Evolutionary conservation across 2,888 invertebrate species (phyloP).

Genomic region (Drosophila rellima): DNA sequence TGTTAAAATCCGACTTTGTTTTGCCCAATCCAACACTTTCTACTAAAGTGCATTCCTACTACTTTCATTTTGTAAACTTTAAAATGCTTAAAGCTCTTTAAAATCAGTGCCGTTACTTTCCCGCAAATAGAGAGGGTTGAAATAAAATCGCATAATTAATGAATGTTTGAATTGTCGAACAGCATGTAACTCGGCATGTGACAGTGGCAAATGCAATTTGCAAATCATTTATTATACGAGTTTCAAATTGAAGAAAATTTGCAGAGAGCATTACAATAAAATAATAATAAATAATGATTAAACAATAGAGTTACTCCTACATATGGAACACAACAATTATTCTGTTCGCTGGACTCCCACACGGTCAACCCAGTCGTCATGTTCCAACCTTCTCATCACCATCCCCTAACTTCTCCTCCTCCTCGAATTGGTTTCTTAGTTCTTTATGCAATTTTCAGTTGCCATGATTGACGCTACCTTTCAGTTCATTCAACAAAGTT

Average conservation of each 20-base stretch:
- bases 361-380: constrained; percentile 20
- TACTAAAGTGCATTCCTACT: no score
- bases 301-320: constrained; percentile 3
- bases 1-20: no score
- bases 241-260: constrained; percentile 20
- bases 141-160: constrained; percentile 37
- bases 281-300: constrained; percentile 9
- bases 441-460: constrained; percentile 37
- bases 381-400: background rate
- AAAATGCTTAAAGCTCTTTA: background rate
- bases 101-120: background rate
- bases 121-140: background rate
- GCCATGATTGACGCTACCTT: constrained; percentile 57
- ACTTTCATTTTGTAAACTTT: no score
- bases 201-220: constrained; percentile 22
- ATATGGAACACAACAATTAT: background rate
- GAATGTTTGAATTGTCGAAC: constrained; percentile 30
- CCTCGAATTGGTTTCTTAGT: constrained; percentile 5
- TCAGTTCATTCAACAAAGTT: constrained; percentile 19
- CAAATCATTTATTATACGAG: constrained; percentile 35
- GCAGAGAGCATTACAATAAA: constrained; percentile 4
- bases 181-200: constrained; percentile 18
- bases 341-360: constrained; percentile 6
- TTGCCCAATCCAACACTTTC: no score
- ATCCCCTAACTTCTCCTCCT: no score